Base-by-base conservation (phyloP, 2,113 vertebrate genomes). In the Chauna torquata region DNA sequence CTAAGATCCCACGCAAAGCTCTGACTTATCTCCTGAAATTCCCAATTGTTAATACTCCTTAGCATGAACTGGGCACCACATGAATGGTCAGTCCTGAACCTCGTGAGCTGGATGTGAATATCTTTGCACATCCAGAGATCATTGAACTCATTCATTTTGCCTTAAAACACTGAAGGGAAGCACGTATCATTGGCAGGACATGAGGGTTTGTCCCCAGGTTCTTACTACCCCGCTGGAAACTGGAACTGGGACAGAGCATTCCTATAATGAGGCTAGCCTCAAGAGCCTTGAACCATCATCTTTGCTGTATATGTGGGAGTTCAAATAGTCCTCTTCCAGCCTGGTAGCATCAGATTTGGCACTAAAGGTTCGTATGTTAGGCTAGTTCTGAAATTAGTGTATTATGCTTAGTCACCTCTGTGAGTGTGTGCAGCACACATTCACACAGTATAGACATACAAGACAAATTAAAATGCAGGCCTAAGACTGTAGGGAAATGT, bases 121-220 rank as follows among this genome's bases (percentile, higher is more conserved):
- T 42, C 10, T 65, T 40, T 74, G 50, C 20, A 32, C 11, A 25
- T 20, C 25, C 15, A 30, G 30, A 12, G 12, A 24, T 42, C 36
- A 42, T 3, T 42, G 2, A 12, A 52, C 14, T 75, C 6, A 23
- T 18, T 40, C 23, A 18, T 34, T 2, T 0, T 23, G 25, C 52
- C 66, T 66, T 62, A n/a, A 24, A 57, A 18, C 16, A 6, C n/a
- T 49, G 18, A 11, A 58, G 12, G 4, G 24, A 30, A 7, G 4
- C 17, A 15, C 8, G 2, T 16, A 2, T 20, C 2, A 34, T 45
- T 55, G 55, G 22, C 22, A 47, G 40, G 11, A 38, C 22, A 23
- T 22, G 62, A 28, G 10, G 4, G 32, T 44, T 74, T 36, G 36
- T 87, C 32, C 13, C 32, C 36, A 50, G 74, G 24, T 10, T 22